Evolutionary conservation across 2,113 vertebrate genomes (phyloP), one percentile per base, ranked within the genome.

Genomic region (Pelobates fuscus): DNA sequence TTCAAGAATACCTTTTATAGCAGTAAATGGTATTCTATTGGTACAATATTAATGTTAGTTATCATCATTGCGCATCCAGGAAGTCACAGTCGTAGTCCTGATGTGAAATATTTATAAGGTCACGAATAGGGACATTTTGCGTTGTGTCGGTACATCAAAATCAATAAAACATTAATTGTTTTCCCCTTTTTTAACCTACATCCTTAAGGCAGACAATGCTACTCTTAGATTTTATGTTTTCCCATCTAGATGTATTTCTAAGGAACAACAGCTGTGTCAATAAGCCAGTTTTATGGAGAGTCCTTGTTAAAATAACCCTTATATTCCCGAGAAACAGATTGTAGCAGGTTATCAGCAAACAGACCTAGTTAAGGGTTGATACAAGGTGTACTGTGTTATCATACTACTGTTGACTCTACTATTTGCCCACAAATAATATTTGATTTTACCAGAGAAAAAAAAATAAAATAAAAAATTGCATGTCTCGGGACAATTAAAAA

Each of bases 201-300:
- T 52, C 21, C 32, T 44, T 10, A 2, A 43, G 11, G 20, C 32
- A 43, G n/a, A 55, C 46, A 55, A 37, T 21, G 26, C 12, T 18
- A 18, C 29, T 58, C 21, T 18, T 18, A 25, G 20, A 20, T 18
- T 58, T 8, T 60, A 17, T 26, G 37, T n/a, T 7, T 20, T 59
- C 29, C 32, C 55, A 41, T 11, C 20, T 32, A 25, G 4, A 27
- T 29, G 8, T 12, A 27, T 71, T 30, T 63, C 41, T 23, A 27
- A 26, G 41, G 20, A 12, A 2, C 10, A 26, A 5, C 60, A 64
- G 71, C 71, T 73, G 71, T 65, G 61, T 64, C 61, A 73, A 73
- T 65, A 65, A 25, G 3, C 24, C 60, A 49, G 6, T 23, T 32
- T 4, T 21, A 43, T 20, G 14, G 55, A 44, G 18, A 61, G 20